A percentile compares a stretch with the other conserved stretches of the same genome.
These are phyloP conservation scores for Cherax quadricarinatus DNA, from an alignment of 1,140 invertebrate genomes.

Conservation along the genomic window DNA sequence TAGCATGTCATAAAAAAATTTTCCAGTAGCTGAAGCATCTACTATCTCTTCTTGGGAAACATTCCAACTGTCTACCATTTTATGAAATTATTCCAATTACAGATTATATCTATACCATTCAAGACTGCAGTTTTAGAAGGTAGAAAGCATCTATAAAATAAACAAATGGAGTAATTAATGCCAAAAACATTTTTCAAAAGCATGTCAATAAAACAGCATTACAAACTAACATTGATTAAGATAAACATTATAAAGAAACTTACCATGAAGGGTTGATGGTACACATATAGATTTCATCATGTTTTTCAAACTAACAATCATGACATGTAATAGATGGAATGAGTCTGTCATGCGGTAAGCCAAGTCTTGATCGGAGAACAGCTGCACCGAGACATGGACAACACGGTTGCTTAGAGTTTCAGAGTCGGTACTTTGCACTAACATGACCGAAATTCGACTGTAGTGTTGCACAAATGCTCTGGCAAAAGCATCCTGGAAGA, in stretches of 20 bases:
- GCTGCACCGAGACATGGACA: conserved; percentile 96
- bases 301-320: conserved; percentile 93
- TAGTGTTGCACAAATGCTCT: conserved; percentile 97
- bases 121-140: too few relatives aligned
- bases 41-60: too few relatives aligned
- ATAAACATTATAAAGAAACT: background rate
- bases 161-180: too few relatives aligned
- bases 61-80: too few relatives aligned
- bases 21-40: too few relatives aligned
- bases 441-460: conserved; percentile 92
- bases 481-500: conserved; percentile 88
- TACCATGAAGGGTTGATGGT: conserved; percentile 88
- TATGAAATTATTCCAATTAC: too few relatives aligned
- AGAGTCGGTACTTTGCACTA: conserved; percentile 90
- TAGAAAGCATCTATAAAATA: too few relatives aligned
- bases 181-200: too few relatives aligned
- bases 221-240: background rate
- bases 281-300: conserved; percentile 96
- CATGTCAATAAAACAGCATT: background rate
- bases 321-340: conserved; percentile 92
- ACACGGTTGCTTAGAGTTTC: conserved; percentile 95
- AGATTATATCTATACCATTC: too few relatives aligned
- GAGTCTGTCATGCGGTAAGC: conserved; percentile 93
- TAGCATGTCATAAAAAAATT: too few relatives aligned
- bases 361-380: conserved; percentile 95